phyloP scores from a whole-genome alignment of 2,888 invertebrate genomes.

The Auanema sp. region DNA sequence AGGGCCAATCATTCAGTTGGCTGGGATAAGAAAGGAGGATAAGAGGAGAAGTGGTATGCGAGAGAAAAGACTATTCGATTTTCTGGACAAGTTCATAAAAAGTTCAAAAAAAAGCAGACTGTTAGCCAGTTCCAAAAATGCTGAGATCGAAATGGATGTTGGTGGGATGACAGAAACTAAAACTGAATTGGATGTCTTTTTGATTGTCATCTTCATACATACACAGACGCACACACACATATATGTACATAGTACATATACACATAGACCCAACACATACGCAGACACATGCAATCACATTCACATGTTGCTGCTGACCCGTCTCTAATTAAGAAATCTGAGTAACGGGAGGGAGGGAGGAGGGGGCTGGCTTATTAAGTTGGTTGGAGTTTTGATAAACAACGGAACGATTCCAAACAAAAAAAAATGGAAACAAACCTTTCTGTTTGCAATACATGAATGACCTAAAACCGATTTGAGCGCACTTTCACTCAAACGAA shows the following conservation, averaged over 20 bases:
- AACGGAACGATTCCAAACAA: not conserved
- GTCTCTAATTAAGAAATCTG: too few relatives aligned
- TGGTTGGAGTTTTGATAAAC: not conserved
- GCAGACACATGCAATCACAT: too few relatives aligned
- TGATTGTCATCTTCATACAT: not conserved
- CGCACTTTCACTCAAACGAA: constrained; percentile 58
- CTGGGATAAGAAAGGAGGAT: not conserved
- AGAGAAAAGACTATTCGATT: not conserved
- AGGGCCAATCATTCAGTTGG: not conserved
- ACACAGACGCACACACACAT: not conserved
- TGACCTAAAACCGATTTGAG: constrained; percentile 59
- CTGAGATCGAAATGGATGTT: not conserved
- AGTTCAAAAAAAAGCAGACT: not conserved
- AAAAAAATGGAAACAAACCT: constrained; percentile 34
- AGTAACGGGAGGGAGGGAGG: too few relatives aligned
- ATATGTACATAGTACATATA: too few relatives aligned
- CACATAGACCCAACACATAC: too few relatives aligned
- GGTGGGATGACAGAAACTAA: not conserved
- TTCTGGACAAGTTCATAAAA: not conserved
- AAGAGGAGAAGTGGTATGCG: not conserved
- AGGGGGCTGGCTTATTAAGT: too few relatives aligned
- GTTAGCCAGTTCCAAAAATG: not conserved
- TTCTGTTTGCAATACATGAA: constrained; percentile 56
- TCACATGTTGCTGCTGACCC: too few relatives aligned
- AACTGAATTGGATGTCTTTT: not conserved